Evolutionary conservation across 2,888 invertebrate genomes (phyloP), one percentile per base, ranked within the genome.

Genomic region (Pediacus dermestoides): DNA sequence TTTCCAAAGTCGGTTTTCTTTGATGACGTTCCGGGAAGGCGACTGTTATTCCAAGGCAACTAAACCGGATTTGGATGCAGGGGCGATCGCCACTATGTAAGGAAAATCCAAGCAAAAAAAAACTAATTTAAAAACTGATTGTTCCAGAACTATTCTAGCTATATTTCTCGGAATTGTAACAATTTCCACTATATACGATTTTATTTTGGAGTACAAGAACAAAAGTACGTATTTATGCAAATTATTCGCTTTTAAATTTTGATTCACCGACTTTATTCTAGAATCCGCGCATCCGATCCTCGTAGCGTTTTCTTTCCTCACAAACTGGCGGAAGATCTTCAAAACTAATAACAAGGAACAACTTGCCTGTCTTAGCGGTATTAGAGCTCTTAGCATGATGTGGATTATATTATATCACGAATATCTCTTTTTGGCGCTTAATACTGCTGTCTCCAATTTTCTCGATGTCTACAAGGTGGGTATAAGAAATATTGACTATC

Each of bases 391-490:
- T 28, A 28, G 28, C n/a, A 28, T 28, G 3, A 14, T 28, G 3
- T 28, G 28, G 28, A 28, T 28, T 13, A 11, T 28, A 6, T 28
- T 7, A 3, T 28, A 13, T 14, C 28, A 28, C 10, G 28, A 28
- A 23, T 10, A 9, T 3, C 3, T 23, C 3, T 10, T 23, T 23
- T 7, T 23, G n/a, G n/a, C n/a, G 8, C 23, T n/a, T 23, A 9
- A 23, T n/a, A 10, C 9, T 4, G n/a, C 23, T n/a, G 4, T 23
- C 3, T 9, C 4, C 9, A 23, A 23, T 7, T 3, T 23, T 23
- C 10, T 3, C 9, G 3, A 23, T 3, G 10, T n/a, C 3, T 23
- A 23, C 23, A 3, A n/a, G 4, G 23, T 23, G 10, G 10, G 23
- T 6, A 8, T 18, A n/a, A n/a, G n/a, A n/a, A n/a, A n/a, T n/a